Evolutionary conservation across 2,888 invertebrate species (phyloP), one percentile per base, ranked within the genome.

Genomic region (Nineta flava): DNA sequence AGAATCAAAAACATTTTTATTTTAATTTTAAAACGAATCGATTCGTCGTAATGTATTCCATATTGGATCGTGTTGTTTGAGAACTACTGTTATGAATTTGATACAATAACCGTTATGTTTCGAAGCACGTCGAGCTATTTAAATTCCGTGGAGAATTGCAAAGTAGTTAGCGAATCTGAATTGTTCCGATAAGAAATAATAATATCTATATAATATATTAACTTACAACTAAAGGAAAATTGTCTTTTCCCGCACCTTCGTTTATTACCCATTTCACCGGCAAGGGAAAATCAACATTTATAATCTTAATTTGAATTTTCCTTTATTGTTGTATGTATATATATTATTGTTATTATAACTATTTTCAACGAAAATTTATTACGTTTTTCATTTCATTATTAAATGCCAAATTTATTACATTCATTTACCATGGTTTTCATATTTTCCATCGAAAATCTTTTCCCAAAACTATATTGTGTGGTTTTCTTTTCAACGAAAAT

Each of bases 181-280:
- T 47, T 47, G 47, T 47, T 26, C 47, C 47, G 47, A 47, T 47
- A 47, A 47, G 47, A 26, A 47, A 47, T 34, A 26, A 26, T 26
- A 47, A 47, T 47, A 35, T 47, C 46, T 32, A 16, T 35, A 26
- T n/a, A 47, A 35, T 47, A 47, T 26, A 26, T 26, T 26, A 26
- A 26, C 26, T 26, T 26, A 26, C 3, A 26, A 19, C 44, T 44
- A 44, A 44, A 44, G 44, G 44, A 44, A 44, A 44, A 44, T 40
- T 40, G 17, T 17, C 44, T 44, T 44, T 44, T 21, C 13, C 44
- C 21, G 44, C 44, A 44, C 13, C 16, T 40, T 15, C 16, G 9
- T 40, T 13, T 40, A 16, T 40, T 40, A 15, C 16, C 40, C 13
- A 17, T 44, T 44, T 44, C 44, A 21, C 13, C 13, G 19, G 26